Base-by-base conservation (phyloP, 2,113 vertebrate species). In the Lophochroa leadbeateri region DNA sequence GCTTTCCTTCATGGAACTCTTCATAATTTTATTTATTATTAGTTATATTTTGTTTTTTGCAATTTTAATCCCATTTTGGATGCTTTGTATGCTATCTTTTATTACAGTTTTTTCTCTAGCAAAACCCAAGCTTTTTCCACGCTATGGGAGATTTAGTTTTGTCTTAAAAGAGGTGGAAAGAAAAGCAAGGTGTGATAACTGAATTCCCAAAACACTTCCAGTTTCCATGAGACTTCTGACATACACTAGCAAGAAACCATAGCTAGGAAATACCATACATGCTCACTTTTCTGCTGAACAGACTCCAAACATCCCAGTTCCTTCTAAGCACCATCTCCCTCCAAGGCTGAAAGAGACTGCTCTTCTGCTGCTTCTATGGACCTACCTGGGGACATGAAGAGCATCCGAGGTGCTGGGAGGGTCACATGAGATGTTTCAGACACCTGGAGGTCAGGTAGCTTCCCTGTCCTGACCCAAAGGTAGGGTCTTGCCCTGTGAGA, bases 351-450 rank as follows among this genome's bases (percentile, higher is more conserved):
- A 63, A 53, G 13, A 47, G 0, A 19, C 8, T 19, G 10, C 9
- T 74, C 25, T 74, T 44, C 47, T 68, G 9, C 9, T 44, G 57
- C 1, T 29, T 50, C 12, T 52, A n/a, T 1, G 6, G n/a, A 77
- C 27, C 31, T 3, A 11, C 10, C 3, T 47, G 70, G 14, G 28
- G 31, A 37, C 31, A 18, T n/a, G 25, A 61, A 49, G 17, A 64
- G 5, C 28, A 64, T 24, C 7, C 0, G 0, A 44, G 41, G 27
- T 7, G 6, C 55, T 33, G 29, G 12, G 5, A 72, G 17, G 29
- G 28, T 52, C 28, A 39, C 20, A 8, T 28, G 9, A 58, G n/a
- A 21, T 43, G 35, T 27, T 52, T 44, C 43, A 50, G 53, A 16
- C 19, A 70, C 43, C 37, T 44, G 43, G 29, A 53, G 44, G 60